These are phyloP conservation scores for Onychostoma macrolepis DNA, from an alignment of 2,113 vertebrate genomes.

Conservation along the genomic window DNA sequence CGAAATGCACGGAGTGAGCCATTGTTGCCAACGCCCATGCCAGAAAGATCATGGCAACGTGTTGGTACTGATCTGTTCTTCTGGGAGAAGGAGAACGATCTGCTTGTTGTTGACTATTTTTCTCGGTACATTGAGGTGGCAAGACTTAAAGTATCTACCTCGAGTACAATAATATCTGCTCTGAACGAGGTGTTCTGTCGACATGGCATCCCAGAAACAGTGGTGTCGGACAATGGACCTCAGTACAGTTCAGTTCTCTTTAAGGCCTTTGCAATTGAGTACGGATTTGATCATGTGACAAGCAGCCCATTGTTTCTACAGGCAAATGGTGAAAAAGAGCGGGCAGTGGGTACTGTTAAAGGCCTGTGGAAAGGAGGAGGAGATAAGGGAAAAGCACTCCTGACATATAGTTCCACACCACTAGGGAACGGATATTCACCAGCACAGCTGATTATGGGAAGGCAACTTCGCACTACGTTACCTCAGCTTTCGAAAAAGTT, in stretches of 20 bases:
- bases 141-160: conserved; percentile 16
- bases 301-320: not conserved
- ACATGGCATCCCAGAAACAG: conserved; percentile 32
- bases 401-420: not conserved
- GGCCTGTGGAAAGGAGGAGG: conserved; percentile 15
- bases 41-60: conserved; percentile 31
- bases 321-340: conserved; percentile 12
- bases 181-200: conserved; percentile 32
- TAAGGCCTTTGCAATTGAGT: conserved; percentile 18
- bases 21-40: conserved; percentile 17
- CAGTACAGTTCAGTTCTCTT: conserved; percentile 23
- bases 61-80: conserved; percentile 20
- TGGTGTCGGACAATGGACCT: conserved; percentile 28
- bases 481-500: not conserved
- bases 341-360: conserved; percentile 13
- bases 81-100: too few species aligned
- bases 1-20: conserved; percentile 32
- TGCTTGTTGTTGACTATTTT: conserved; percentile 37
- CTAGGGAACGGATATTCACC: conserved; percentile 5
- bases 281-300: not conserved
- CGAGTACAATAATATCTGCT: conserved; percentile 15
- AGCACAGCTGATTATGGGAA: conserved; percentile 15
- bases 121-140: conserved; percentile 24
- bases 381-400: not conserved
- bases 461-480: not conserved